A percentile compares a stretch with the other conserved stretches of the same genome.
phyloP scores from a whole-genome alignment of 2,797 vertebrate genomes.

The Labeo calbasu region DNA sequence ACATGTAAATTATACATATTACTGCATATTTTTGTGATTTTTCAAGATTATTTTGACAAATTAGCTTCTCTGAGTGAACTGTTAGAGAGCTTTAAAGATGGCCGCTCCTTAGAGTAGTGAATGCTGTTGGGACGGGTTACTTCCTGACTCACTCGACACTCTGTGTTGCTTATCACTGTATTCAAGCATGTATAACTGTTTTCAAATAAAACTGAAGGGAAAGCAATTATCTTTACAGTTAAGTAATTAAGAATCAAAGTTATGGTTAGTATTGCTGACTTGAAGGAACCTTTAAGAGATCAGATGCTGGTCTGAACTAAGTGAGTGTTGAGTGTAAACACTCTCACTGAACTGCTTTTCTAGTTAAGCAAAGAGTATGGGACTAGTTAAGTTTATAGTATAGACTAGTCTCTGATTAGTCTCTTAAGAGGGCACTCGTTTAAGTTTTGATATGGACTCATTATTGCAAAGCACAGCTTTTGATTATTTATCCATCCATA shows the following conservation, averaged over 20 bases:
- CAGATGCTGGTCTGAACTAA: conserved; percentile 10
- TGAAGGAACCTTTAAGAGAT: conserved; percentile 9
- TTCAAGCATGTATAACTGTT: neutral
- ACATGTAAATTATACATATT: conserved; percentile 4
- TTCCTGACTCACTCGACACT: conserved; percentile 69
- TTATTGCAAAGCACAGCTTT: neutral
- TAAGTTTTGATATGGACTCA: neutral
- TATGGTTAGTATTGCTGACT: neutral
- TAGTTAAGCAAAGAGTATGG: neutral
- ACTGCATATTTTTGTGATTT: neutral
- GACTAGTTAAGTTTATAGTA: conserved; percentile 3
- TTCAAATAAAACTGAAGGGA: neutral
- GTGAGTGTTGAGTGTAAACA: neutral
- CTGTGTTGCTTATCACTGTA: conserved; percentile 39
- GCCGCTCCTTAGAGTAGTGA: conserved; percentile 65
- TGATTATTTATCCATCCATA: neutral
- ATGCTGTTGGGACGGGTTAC: conserved; percentile 63
- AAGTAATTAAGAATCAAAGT: neutral
- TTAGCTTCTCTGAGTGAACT: conserved; percentile 58
- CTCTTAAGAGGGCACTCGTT: neutral
- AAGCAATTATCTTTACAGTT: neutral
- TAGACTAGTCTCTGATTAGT: neutral
- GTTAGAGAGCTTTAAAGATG: conserved; percentile 77
- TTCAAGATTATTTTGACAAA: conserved; percentile 48
- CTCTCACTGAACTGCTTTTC: neutral